A percentile compares a stretch with the other conserved stretches of the same genome.
Evolutionary conservation across 2,888 invertebrate genomes (phyloP).

Genomic region (Acleris emargana): DNA sequence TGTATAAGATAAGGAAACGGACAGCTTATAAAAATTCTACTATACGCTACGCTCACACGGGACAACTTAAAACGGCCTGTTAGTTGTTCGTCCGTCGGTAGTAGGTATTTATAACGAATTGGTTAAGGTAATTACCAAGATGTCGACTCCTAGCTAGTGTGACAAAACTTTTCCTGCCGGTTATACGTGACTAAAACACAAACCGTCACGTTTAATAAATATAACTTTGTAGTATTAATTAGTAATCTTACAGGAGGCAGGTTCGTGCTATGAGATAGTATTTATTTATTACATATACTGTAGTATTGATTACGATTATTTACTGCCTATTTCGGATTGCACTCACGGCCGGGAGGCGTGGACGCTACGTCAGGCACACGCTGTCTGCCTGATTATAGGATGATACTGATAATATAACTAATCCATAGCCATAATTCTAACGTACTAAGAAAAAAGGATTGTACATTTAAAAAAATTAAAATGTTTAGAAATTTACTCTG

Average conservation of each 20-base stretch:
- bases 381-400: conserved; percentile 1
- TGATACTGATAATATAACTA: conserved; percentile 2
- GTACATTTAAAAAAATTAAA: neutral
- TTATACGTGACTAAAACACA: no score
- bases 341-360: conserved; percentile 21
- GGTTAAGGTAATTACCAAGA: no score
- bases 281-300: neutral
- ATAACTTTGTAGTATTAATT: neutral
- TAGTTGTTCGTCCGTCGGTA: no score
- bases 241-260: conserved; percentile 9
- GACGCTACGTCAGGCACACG: conserved; percentile 2
- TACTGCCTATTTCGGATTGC: neutral
- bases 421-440: neutral
- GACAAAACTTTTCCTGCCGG: no score
- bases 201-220: no score
- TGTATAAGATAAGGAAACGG: no score
- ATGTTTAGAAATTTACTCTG: neutral
- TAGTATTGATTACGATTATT: neutral
- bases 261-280: neutral
- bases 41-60: no score
- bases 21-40: no score
- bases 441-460: neutral
- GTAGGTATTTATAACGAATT: no score
- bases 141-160: no score
- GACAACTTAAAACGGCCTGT: no score